Percentiles rank a stretch among this genome's conserved stretches.
Evolutionary conservation across 2,888 invertebrate genomes (phyloP).

Genomic region (Erebia ligea): DNA sequence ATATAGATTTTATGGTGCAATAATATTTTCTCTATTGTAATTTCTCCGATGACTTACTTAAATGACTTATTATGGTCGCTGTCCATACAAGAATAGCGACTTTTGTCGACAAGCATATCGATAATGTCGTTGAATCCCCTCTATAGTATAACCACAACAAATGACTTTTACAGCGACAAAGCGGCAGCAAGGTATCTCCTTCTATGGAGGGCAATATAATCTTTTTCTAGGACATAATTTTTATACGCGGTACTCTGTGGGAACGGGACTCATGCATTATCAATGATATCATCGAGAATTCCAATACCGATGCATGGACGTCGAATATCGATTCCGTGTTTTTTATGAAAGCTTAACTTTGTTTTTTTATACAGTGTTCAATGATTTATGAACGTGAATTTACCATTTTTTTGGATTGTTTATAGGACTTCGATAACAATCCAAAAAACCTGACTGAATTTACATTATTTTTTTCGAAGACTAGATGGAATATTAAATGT

Average conservation of each 20-base stretch:
- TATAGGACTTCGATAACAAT: neutral
- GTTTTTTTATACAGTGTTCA: neutral
- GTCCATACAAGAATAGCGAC: no score
- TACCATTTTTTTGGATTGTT: neutral
- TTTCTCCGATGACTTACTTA: no score
- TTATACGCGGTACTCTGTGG: slow-evolving; percentile 27
- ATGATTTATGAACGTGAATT: slow-evolving; percentile 7
- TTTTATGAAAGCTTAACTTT: slow-evolving; percentile 12
- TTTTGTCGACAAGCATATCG: no score
- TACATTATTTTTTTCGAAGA: neutral
- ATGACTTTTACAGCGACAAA: slow-evolving; percentile 31
- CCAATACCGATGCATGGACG: slow-evolving; percentile 25
- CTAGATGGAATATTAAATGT: neutral
- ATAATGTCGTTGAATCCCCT: no score
- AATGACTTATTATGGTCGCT: no score
- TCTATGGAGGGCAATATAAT: slow-evolving; percentile 26
- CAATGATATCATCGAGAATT: slow-evolving; percentile 32
- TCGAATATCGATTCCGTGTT: slow-evolving; percentile 10
- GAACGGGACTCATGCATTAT: slow-evolving; percentile 33
- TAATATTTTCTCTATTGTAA: no score
- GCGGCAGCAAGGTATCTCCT: slow-evolving; percentile 27
- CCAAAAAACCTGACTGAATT: neutral
- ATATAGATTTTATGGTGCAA: no score
- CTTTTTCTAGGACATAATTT: slow-evolving; percentile 25
- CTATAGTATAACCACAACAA: slow-evolving; percentile 2